Evolutionary conservation across 2,888 invertebrate genomes (phyloP).

Genomic region (Hypsopygia costalis): DNA sequence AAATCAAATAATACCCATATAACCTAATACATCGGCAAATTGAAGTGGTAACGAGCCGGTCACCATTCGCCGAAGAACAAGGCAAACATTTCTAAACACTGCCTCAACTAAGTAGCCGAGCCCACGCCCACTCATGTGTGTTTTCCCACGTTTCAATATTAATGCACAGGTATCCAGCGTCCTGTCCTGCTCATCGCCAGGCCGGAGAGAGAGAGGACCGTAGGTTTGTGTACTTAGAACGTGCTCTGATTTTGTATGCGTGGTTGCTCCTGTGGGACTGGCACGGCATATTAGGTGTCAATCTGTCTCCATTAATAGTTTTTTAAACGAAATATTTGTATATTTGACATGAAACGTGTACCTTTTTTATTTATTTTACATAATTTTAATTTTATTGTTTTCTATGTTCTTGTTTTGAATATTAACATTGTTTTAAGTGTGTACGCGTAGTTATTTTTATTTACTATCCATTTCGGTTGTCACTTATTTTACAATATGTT

Average conservation of each 20-base stretch:
- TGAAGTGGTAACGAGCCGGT: no score
- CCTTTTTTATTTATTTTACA: no score
- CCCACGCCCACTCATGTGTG: conserved; percentile 22
- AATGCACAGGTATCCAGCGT: conserved; percentile 40
- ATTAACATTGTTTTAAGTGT: no score
- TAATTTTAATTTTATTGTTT: no score
- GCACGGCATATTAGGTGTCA: conserved; percentile 26
- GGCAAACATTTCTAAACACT: no score
- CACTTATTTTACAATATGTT: no score
- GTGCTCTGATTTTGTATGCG: conserved; percentile 41
- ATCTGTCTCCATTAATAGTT: background rate
- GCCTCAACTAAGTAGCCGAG: conserved; percentile 5
- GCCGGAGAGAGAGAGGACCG: conserved; percentile 29
- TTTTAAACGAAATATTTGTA: conserved; percentile 6
- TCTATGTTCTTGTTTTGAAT: no score
- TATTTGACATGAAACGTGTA: background rate
- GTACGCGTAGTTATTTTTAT: no score
- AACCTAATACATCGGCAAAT: no score
- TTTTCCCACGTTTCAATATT: conserved; percentile 56
- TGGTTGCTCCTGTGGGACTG: conserved; percentile 28
- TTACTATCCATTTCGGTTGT: no score
- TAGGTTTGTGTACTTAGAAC: conserved; percentile 30
- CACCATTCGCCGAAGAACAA: no score
- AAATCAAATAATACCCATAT: no score
- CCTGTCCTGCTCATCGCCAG: conserved; percentile 25